Evolutionary conservation across 2,888 invertebrate species (phyloP).

Genomic region (Hydrotaea diabolus): DNA sequence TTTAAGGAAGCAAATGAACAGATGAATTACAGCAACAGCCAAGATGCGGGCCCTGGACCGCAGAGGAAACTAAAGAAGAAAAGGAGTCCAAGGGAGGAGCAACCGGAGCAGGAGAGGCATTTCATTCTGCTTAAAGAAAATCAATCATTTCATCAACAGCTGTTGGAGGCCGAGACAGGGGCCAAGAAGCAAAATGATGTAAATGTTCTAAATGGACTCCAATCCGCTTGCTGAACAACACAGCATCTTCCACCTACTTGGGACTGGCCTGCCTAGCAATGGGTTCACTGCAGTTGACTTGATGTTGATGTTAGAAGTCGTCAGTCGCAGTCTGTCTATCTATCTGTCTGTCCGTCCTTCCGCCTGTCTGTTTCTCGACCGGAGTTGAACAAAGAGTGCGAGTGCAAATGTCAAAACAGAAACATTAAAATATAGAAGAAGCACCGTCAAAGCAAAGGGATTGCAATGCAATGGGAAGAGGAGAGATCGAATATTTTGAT

Average conservation of each 20-base stretch:
- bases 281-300: slow-evolving; percentile 1
- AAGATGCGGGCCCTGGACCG: neutral
- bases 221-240: too few relatives aligned
- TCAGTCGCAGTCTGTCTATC: neutral
- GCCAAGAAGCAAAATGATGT: neutral
- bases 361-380: too few relatives aligned
- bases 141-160: slow-evolving; percentile 62
- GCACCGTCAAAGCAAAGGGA: neutral
- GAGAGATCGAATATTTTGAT: slow-evolving; percentile 58
- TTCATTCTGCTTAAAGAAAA: slow-evolving; percentile 31
- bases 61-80: neutral
- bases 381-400: slow-evolving; percentile 20
- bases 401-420: slow-evolving; percentile 60
- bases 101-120: neutral
- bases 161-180: neutral
- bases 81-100: neutral
- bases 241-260: neutral
- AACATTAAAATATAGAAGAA: slow-evolving; percentile 40
- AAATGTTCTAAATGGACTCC: slow-evolving; percentile 32
- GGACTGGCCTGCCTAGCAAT: slow-evolving; percentile 7
- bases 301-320: slow-evolving; percentile 29
- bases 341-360: too few relatives aligned
- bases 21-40: slow-evolving; percentile 11
- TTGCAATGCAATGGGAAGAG: neutral
- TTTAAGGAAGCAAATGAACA: slow-evolving; percentile 35